Base-by-base conservation (phyloP, 2,113 vertebrate genomes). In the Paramisgurnus dabryanus region DNA sequence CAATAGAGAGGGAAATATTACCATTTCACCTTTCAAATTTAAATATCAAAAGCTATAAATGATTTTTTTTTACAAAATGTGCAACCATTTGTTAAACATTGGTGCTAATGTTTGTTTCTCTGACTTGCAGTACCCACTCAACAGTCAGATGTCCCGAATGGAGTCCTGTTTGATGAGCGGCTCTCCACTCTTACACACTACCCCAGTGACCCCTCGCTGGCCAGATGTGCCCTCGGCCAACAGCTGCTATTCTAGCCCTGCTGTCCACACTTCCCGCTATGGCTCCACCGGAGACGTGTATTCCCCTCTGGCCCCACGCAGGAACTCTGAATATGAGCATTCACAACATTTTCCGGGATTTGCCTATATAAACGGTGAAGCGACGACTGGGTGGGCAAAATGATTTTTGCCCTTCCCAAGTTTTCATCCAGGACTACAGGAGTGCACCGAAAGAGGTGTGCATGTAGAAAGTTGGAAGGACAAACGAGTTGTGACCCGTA, bases 341-440 rank as follows among this genome's bases (percentile, higher is more conserved):
- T 95, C 95, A 85, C 98, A 99, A 92, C 97, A 99, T 95, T 99
- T 99, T 90, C 97, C 98, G 0, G 98, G 98, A 86, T 99, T 99
- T 84, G 97, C 98, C 87, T 99, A 99, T 86, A 98, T 99, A 88
- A 99, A 98, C 1, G 97, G 98, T 67, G 98, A 99, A 86, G 96
- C 97, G 87, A 96, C 95, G 66, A 97, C 98, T 4, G 96, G 97
- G 34, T 99, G 98, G 98, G 98, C 98, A 49, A 99, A 99, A 83
- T 97, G 91, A 17, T 49, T 12, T 58, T 45, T 8, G 11, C 53
- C 15, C 39, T 53, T 18, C 50, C 13, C 3, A 1, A 43, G 49
- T 15, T 64, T 71, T 8, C 47, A 12, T 13, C 45, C 7, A 13
- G 41, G 47, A 61, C 7, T n/a, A 55, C 55, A 57, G 49, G 63